These are phyloP conservation scores for Andricus grossulariae DNA, from an alignment of 1,140 invertebrate genomes.

Conservation along the genomic window DNA sequence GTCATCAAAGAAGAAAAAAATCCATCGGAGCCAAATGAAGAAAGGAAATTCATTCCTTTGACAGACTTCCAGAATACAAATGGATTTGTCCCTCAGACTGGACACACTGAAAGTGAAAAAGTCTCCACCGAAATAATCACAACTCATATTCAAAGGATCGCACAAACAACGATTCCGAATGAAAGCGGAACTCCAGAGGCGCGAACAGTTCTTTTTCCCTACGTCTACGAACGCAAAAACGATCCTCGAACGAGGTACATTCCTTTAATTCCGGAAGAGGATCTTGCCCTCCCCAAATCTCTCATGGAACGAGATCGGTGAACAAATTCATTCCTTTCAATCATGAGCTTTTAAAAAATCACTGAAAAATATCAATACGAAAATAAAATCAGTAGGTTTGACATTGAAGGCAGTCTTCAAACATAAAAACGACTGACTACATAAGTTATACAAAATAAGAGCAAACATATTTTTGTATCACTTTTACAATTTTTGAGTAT, in stretches of 20 bases:
- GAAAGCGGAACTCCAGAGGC: slow-evolving; percentile 30
- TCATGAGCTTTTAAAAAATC: slow-evolving; percentile 1
- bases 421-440: slow-evolving; percentile 22
- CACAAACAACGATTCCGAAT: slow-evolving; percentile 43
- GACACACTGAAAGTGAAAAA: slow-evolving; percentile 35
- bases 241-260: slow-evolving; percentile 72
- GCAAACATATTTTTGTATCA: background rate
- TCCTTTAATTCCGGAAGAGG: slow-evolving; percentile 69
- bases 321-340: background rate
- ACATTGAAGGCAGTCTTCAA: background rate
- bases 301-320: slow-evolving; percentile 52
- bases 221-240: slow-evolving; percentile 68
- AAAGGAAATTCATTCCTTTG: slow-evolving; percentile 69
- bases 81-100: slow-evolving; percentile 39
- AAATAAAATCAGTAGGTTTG: no score
- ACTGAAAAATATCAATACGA: background rate
- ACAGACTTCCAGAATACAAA: slow-evolving; percentile 50
- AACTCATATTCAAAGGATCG: slow-evolving; percentile 69
- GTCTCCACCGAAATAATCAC: slow-evolving; percentile 40
- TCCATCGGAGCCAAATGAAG: slow-evolving; percentile 34
- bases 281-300: slow-evolving; percentile 53
- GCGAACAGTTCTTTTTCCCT: slow-evolving; percentile 67
- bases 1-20: background rate
- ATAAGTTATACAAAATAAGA: slow-evolving; percentile 8
- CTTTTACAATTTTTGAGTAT: background rate